Percentiles rank a stretch among this genome's conserved stretches.
These are phyloP conservation scores for Xiphydria camelus DNA, from an alignment of 2,888 invertebrate species.

Conservation along the genomic window DNA sequence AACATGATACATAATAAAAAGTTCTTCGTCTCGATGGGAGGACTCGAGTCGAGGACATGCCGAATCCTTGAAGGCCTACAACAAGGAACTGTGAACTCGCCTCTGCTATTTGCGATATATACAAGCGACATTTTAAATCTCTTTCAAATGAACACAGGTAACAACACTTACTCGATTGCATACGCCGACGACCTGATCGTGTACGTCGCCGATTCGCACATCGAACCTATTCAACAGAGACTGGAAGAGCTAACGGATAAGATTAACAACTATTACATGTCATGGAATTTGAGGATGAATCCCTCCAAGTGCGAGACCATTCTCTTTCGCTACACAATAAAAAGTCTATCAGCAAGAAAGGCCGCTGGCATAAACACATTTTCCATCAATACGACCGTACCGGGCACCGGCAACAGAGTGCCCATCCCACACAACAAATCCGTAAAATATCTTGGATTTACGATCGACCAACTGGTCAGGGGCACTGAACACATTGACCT, in stretches of 20 bases:
- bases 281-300: no score
- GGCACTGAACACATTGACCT: background rate
- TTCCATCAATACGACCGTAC: background rate
- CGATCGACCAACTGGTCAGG: no score
- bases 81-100: no score
- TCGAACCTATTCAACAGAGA: background rate
- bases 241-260: background rate
- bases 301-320: constrained; percentile 10
- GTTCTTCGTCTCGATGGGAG: background rate
- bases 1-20: constrained; percentile 7
- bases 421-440: constrained; percentile 2
- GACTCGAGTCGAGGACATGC: no score
- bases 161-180: background rate
- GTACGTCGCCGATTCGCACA: no score
- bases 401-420: background rate
- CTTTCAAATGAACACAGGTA: constrained; percentile 12
- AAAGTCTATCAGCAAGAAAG: background rate
- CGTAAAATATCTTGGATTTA: no score
- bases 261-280: background rate
- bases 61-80: no score
- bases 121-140: no score
- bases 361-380: constrained; percentile 1
- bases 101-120: no score
- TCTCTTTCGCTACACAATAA: background rate
- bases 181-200: no score